phyloP scores from a whole-genome alignment of 2,888 invertebrate species.

The Caenorhabditis sp. region DNA sequence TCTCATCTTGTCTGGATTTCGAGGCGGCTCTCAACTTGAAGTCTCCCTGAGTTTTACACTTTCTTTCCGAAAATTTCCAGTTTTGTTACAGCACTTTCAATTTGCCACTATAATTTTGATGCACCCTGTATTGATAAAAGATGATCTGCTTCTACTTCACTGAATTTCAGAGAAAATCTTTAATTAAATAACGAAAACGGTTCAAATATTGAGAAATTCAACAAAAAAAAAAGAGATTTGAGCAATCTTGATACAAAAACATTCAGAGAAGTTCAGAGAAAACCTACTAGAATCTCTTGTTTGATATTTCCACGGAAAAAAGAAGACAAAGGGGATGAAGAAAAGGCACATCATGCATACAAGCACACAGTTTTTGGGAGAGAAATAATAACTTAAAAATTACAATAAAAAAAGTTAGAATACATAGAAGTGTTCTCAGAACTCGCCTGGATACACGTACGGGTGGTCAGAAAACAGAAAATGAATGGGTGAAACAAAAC shows the following conservation, averaged over 20 bases:
- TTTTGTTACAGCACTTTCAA: too few species aligned
- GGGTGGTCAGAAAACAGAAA: neutral
- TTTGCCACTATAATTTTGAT: too few species aligned
- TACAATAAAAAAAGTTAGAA: neutral
- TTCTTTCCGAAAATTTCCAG: too few species aligned
- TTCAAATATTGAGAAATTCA: slow-evolving; percentile 22
- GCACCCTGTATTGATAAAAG: too few species aligned
- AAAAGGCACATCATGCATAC: slow-evolving; percentile 45
- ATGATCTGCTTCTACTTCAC: neutral
- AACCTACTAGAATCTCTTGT: slow-evolving; percentile 23
- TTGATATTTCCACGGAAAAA: slow-evolving; percentile 1
- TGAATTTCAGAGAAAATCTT: slow-evolving; percentile 4
- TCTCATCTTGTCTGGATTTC: too few species aligned
- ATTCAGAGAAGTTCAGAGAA: neutral
- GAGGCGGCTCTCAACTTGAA: too few species aligned
- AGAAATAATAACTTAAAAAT: slow-evolving; percentile 26
- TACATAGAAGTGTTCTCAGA: slow-evolving; percentile 32
- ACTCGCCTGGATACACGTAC: slow-evolving; percentile 30
- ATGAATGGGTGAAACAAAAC: neutral
- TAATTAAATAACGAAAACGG: slow-evolving; percentile 29
- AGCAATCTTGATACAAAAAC: slow-evolving; percentile 40
- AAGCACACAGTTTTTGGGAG: neutral
- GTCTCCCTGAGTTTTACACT: too few species aligned
- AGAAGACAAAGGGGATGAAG: slow-evolving; percentile 8
- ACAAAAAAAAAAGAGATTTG: slow-evolving; percentile 29